Evolutionary conservation across 2,113 vertebrate genomes (phyloP).

Genomic region (Crypturellus undulatus): DNA sequence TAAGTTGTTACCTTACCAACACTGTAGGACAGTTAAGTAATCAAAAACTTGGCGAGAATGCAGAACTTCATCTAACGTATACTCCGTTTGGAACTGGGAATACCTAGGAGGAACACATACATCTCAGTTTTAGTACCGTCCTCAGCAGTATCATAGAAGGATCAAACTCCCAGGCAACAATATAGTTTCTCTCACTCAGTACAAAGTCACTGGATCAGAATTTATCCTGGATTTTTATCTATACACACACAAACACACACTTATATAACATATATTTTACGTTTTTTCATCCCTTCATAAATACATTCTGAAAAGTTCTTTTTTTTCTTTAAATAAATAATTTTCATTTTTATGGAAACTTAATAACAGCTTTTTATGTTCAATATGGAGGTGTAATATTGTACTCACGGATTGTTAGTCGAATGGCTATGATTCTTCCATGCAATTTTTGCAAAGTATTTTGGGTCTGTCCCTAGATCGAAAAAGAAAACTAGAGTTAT

Average conservation of each 20-base stretch:
- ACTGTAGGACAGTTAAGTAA: slow-evolving; percentile 92
- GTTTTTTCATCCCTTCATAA: neutral
- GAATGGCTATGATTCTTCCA: slow-evolving; percentile 99
- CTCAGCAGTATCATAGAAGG: accelerated
- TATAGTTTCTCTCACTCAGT: neutral
- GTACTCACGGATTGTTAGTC: slow-evolving; percentile 93
- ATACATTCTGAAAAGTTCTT: neutral
- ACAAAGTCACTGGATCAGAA: neutral
- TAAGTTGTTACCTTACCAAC: slow-evolving; percentile 86
- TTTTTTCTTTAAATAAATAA: neutral
- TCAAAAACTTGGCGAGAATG: slow-evolving; percentile 88
- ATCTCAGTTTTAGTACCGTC: neutral
- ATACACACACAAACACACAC: too few relatives aligned
- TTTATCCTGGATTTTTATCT: neutral
- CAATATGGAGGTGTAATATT: neutral
- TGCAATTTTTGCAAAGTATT: slow-evolving; percentile 97
- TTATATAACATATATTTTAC: too few relatives aligned
- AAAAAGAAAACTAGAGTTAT: neutral
- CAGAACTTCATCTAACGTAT: slow-evolving; percentile 89
- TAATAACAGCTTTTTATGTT: accelerated
- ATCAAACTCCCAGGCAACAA: neutral
- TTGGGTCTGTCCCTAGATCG: slow-evolving; percentile 87
- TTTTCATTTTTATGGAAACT: neutral
- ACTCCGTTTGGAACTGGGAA: slow-evolving; percentile 93
- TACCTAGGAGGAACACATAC: slow-evolving; percentile 78